phyloP scores from a whole-genome alignment of 2,888 invertebrate species.

The Drosophila greeni region DNA sequence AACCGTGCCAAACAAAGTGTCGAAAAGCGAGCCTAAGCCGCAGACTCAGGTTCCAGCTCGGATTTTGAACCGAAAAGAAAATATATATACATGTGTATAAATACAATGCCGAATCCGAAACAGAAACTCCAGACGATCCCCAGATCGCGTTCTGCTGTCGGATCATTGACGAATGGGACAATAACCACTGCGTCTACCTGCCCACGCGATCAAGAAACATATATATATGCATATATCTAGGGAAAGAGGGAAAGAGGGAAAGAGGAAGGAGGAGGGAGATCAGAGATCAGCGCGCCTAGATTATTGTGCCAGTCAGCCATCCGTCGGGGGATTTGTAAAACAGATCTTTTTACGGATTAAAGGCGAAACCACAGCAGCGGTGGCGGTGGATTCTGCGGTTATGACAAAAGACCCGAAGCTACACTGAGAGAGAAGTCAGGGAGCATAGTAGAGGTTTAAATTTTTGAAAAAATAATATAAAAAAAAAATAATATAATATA shows the following conservation, averaged over 20 bases:
- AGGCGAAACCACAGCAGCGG: constrained; percentile 54
- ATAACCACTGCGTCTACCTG: constrained; percentile 42
- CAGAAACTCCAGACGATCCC: constrained; percentile 28
- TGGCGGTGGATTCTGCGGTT: constrained; percentile 46
- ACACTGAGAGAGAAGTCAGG: constrained; percentile 19
- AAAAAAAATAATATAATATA: neutral
- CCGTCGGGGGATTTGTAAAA: constrained; percentile 68
- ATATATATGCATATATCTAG: constrained; percentile 5
- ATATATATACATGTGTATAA: neutral
- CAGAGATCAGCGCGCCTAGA: constrained; percentile 52
- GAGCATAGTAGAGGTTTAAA: too few relatives aligned
- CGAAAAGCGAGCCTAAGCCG: constrained; percentile 74
- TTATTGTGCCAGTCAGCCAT: constrained; percentile 40
- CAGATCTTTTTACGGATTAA: constrained; percentile 73
- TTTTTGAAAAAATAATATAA: too few relatives aligned
- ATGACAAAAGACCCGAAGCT: constrained; percentile 37
- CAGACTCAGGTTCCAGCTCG: constrained; percentile 2
- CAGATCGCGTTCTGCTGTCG: constrained; percentile 39
- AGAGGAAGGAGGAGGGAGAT: constrained; percentile 9
- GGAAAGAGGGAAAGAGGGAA: neutral
- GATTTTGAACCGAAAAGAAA: constrained; percentile 1
- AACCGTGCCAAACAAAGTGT: constrained; percentile 73
- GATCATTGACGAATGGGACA: constrained; percentile 48
- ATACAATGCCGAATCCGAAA: neutral
- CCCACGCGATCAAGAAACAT: constrained; percentile 41